These are phyloP conservation scores for Crax fasciolata DNA, from an alignment of 2,797 vertebrate species.

Conservation along the genomic window DNA sequence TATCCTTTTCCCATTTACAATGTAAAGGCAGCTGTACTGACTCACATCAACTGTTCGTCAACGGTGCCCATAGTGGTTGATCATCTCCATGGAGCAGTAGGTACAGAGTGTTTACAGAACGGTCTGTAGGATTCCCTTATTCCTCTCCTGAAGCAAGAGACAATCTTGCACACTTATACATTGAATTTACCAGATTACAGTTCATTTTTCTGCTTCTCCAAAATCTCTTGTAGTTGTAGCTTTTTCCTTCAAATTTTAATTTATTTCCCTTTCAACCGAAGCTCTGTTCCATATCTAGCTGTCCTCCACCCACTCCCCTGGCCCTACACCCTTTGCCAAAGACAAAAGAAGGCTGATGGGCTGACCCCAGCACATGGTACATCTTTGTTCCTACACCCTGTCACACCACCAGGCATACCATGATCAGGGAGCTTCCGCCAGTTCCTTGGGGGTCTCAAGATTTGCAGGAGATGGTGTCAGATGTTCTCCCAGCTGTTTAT, in stretches of 20 bases:
- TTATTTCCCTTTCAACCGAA: background rate
- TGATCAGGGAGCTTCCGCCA: fast-evolving
- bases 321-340: background rate
- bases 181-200: background rate
- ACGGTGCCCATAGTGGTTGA: too few species aligned
- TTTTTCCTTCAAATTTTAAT: background rate
- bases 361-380: background rate
- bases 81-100: background rate
- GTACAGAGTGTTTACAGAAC: background rate
- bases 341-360: background rate
- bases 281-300: background rate
- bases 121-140: background rate
- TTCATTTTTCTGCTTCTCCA: background rate
- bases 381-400: background rate
- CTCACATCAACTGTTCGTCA: background rate
- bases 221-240: background rate
- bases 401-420: background rate
- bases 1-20: background rate
- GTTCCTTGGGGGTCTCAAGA: background rate
- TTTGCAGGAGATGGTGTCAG: background rate
- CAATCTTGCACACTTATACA: background rate
- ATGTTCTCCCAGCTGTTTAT: fast-evolving
- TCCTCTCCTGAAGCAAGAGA: background rate
- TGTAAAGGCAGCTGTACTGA: background rate
- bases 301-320: background rate